Evolutionary conservation across 2,888 invertebrate genomes (phyloP), one percentile per base, ranked within the genome.

Genomic region (Oscheius sp.): DNA sequence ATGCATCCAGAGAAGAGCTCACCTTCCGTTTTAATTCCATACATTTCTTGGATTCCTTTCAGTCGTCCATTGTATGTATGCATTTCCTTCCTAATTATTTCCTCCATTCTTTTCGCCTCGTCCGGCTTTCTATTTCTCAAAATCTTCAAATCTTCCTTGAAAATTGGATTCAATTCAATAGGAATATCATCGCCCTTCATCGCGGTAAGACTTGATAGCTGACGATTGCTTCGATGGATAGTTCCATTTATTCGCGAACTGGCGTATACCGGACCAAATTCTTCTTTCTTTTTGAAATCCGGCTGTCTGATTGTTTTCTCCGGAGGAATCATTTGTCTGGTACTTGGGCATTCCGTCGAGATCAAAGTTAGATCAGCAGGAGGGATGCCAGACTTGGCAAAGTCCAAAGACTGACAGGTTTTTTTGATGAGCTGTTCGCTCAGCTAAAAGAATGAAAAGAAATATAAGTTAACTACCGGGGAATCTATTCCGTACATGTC

Each of bases 401-500:
- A 9, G 33, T 54, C 54, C 1, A 54, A n/a, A 3, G 1, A n/a
- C 1, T 20, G 17, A 0, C n/a, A 32, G 1, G 54, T 32, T 6
- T n/a, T 54, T 2, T 33, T 54, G 33, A 22, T 1, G 3, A 51
- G 30, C 6, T 51, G 28, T 20, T 41, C 20, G 41, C 41, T 41
- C 41, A 41, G n/a, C 41, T 41, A 41, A 41, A 41, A 8, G 36
- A 41, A 12, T 12, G n/a, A n/a, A n/a, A n/a, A n/a, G n/a, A 36
- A 36, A 36, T 36, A 12, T n/a, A 5, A 20, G 12, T 1, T 30
- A 20, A 9, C 5, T 9, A 76, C 82, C 56, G 67, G 65, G 30
- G 77, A 70, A 59, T 79, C 72, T 20, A 84, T 73, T 14, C 84
- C 84, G 61, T 78, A 84, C 28, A 78, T 74, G 68, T 87, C 87